Evolutionary conservation across 1,140 invertebrate genomes (phyloP), one percentile per base, ranked within the genome.

Genomic region (Phortica variegata): DNA sequence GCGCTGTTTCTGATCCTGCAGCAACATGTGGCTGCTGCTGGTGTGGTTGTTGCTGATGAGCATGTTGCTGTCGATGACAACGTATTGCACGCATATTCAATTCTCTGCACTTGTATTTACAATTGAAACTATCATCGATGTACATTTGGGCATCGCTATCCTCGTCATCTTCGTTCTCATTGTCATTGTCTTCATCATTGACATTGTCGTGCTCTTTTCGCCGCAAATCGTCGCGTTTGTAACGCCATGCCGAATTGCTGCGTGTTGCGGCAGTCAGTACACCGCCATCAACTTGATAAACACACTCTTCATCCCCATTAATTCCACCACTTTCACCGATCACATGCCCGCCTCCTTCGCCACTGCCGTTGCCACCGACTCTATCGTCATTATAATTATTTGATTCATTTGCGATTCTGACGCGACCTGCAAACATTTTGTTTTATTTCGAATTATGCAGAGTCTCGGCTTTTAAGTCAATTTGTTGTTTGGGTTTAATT

Each of bases 401-500:
- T 26, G 23, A 5, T 26, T 10, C 5, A 26, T 26, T 5, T 26
- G 10, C 23, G 10, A 26, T 26, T 10, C 23, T 66, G 56, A 60
- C 60, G 63, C 63, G 63, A 73, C 69, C 69, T 73, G 69, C 61
- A 73, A 73, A 72, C 68, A 72, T 65, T 72, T 65, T 26, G n/a
- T n/a, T 26, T 65, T 63, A 57, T 66, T 68, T 73, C 69, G 71
- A 60, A 72, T 72, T 56, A 71, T 65, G 68, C 68, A 61, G 61
- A 56, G 62, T 71, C 68, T 62, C 32, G 39, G 34, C 19, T 43
- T 48, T 40, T 20, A 40, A 31, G 26, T 26, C 37, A 48, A 48
- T 5, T 26, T 6, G 23, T 26, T 26, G 5, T 26, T 26, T 5
- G 23, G 23, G 23, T 26, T 5, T 26, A 6, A 6, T 26, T 26